phyloP scores from a whole-genome alignment of 2,113 vertebrate species.

The Capreolus pygargus region DNA sequence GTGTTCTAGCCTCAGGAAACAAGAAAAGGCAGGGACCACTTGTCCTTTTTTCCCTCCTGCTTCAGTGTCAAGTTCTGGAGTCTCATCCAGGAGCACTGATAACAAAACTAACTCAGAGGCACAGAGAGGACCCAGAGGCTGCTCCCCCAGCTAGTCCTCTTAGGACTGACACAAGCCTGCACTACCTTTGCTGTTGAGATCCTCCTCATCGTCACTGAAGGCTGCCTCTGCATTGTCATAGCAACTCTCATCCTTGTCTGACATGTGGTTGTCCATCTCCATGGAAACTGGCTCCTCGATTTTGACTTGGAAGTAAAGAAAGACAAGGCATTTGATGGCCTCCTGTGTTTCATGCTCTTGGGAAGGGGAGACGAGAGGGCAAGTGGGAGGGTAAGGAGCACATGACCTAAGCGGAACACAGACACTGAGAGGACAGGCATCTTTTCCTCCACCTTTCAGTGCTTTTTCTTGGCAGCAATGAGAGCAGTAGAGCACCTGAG shows the following conservation, averaged over 20 bases:
- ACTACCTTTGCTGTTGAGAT: slow-evolving; percentile 82
- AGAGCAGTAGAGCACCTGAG: background rate
- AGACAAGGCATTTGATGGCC: background rate
- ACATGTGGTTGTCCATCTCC: slow-evolving; percentile 94
- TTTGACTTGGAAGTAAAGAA: slow-evolving; percentile 82
- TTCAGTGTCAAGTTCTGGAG: background rate
- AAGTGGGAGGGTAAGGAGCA: background rate
- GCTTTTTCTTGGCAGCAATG: background rate
- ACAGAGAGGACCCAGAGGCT: background rate
- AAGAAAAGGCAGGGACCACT: background rate
- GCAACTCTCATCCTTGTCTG: slow-evolving; percentile 95
- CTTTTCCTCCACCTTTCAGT: background rate
- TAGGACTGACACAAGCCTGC: fast-evolving
- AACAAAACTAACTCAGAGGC: background rate
- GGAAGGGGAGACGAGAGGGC: background rate
- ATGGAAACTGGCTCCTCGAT: slow-evolving; percentile 90
- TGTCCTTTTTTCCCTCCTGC: background rate
- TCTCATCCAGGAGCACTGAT: background rate
- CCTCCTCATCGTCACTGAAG: slow-evolving; percentile 96
- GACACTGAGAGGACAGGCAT: background rate
- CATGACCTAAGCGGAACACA: background rate
- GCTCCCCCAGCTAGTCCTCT: fast-evolving
- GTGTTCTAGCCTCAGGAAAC: background rate
- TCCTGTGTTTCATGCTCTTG: background rate
- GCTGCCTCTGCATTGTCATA: slow-evolving; percentile 95